Percentiles rank a stretch among this genome's conserved stretches.
Conservation (phyloP, 2,797 vertebrate species). For the Falco columbarius region DNA sequence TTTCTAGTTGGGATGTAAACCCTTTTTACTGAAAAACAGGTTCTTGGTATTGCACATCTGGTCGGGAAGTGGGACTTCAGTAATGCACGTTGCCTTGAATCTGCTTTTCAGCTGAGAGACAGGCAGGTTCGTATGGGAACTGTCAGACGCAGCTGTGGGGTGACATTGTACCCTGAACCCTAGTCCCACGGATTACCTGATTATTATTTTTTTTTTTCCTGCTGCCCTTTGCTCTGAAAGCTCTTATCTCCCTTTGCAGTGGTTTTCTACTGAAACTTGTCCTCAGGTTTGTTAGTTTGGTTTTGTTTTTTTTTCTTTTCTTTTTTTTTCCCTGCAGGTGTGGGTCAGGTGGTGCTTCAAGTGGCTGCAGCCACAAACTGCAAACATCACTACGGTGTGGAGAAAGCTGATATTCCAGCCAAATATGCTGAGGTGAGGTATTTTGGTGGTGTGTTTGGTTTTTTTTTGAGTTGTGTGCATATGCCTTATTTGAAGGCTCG, state of each 20-base stretch:
- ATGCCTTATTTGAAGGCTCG: not conserved
- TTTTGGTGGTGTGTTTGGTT: too few species aligned
- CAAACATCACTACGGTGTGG: constrained; percentile 98
- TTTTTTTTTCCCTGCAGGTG: constrained; percentile 79
- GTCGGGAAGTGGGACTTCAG: not conserved
- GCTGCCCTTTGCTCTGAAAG: not conserved
- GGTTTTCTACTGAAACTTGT: not conserved
- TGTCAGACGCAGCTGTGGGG: not conserved
- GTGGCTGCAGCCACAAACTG: constrained; percentile 97
- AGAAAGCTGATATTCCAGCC: constrained; percentile 98
- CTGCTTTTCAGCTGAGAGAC: not conserved
- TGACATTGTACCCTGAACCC: not conserved
- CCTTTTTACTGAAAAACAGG: not conserved
- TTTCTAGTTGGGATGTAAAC: not conserved
- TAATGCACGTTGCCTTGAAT: not conserved
- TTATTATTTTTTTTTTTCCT: not conserved
- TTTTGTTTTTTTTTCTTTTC: not conserved
- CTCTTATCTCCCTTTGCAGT: not conserved
- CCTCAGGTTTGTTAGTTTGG: not conserved
- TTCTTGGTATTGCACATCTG: not conserved
- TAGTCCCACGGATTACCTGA: not conserved
- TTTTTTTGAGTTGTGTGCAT: not conserved
- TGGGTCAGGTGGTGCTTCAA: constrained; percentile 98
- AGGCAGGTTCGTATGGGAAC: not conserved
- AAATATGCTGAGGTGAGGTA: constrained; percentile 93